These are phyloP conservation scores for Chaetodon auriga DNA, from an alignment of 2,113 vertebrate genomes.

Conservation along the genomic window DNA sequence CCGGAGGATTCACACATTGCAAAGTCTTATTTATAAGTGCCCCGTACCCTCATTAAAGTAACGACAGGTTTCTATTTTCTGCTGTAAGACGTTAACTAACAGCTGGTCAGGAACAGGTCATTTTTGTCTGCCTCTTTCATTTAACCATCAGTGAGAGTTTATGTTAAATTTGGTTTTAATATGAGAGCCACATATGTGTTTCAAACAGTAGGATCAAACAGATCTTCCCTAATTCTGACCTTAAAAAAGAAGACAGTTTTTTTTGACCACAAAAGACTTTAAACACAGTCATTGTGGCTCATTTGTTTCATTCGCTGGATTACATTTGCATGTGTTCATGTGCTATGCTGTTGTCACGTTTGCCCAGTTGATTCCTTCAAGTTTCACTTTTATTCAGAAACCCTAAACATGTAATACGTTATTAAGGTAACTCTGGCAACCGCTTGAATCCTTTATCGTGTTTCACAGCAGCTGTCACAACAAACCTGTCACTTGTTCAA, in stretches of 20 bases:
- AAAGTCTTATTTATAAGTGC: slow-evolving; percentile 63
- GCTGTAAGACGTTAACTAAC: slow-evolving; percentile 29
- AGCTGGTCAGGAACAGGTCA: background rate
- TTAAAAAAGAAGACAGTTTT: background rate
- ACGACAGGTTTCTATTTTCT: slow-evolving; percentile 42
- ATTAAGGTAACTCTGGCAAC: background rate
- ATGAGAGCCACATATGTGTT: too few relatives aligned
- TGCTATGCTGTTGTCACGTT: background rate
- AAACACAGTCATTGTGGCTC: background rate
- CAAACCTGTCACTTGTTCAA: background rate
- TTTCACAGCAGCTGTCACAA: slow-evolving; percentile 7
- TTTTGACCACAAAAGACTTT: background rate
- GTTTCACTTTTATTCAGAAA: background rate
- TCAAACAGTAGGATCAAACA: too few relatives aligned
- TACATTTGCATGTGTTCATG: background rate
- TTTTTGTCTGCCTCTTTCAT: background rate
- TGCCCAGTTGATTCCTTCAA: background rate
- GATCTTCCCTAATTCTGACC: background rate
- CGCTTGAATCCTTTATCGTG: background rate
- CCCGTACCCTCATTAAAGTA: slow-evolving; percentile 37
- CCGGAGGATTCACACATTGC: slow-evolving; percentile 38
- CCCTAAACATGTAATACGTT: background rate
- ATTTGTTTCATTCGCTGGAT: background rate
- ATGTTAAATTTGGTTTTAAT: too few relatives aligned
- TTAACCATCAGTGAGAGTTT: background rate